Conservation (phyloP, 92 coral and sea anemone species). For the Hydrozoanthus gracilis region DNA sequence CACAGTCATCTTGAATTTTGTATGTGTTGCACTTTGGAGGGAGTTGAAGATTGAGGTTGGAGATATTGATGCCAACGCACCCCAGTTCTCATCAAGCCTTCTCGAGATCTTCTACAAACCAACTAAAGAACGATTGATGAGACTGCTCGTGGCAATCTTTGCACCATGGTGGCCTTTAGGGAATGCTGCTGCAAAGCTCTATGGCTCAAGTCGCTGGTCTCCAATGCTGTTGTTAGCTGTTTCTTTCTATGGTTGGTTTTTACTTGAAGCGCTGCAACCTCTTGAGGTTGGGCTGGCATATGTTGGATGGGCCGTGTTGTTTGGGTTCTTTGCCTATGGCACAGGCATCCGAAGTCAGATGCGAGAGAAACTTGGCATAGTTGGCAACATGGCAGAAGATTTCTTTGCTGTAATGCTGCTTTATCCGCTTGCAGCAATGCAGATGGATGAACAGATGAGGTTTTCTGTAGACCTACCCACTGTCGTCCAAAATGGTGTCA, state of each 20-base stretch:
- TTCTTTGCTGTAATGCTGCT: slow-evolving; percentile 68
- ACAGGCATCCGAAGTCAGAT: slow-evolving; percentile 66
- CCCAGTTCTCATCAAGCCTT: slow-evolving; percentile 53
- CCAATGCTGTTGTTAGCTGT: slow-evolving; percentile 67
- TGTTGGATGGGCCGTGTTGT: slow-evolving; percentile 83
- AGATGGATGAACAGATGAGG: slow-evolving; percentile 76
- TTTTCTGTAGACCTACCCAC: not conserved
- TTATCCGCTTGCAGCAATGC: slow-evolving; percentile 82
- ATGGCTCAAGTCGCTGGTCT: slow-evolving; percentile 44
- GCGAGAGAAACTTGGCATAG: slow-evolving; percentile 65
- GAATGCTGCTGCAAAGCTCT: slow-evolving; percentile 62
- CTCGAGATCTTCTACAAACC: slow-evolving; percentile 59
- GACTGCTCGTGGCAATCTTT: slow-evolving; percentile 47
- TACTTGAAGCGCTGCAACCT: slow-evolving; percentile 53
- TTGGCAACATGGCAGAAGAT: slow-evolving; percentile 75
- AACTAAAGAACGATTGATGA: slow-evolving; percentile 4
- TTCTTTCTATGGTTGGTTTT: slow-evolving; percentile 67
- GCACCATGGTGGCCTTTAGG: slow-evolving; percentile 74
- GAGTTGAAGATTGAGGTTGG: too few relatives aligned
- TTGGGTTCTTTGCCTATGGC: slow-evolving; percentile 82
- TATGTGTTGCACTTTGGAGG: too few relatives aligned
- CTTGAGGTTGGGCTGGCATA: slow-evolving; percentile 63
- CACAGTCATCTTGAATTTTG: too few relatives aligned
- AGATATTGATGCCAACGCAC: slow-evolving; percentile 59
- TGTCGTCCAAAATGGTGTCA: not conserved